A percentile compares a stretch with the other conserved stretches of the same genome.
Conservation (phyloP, 1,140 invertebrate species). For the Drosophila busckii region DNA sequence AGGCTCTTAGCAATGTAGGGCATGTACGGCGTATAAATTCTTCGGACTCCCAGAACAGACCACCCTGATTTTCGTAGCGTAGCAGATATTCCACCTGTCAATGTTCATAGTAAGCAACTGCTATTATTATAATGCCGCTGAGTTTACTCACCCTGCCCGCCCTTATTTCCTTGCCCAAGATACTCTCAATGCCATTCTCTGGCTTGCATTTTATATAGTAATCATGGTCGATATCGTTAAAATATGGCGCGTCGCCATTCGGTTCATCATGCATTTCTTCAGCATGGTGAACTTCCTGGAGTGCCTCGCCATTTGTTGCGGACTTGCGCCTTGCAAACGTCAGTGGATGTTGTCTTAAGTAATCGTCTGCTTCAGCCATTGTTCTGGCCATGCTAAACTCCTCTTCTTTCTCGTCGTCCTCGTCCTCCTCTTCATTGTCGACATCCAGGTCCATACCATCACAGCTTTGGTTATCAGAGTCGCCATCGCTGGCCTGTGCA, state of each 20-base stretch:
- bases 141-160: slow-evolving; percentile 48
- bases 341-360: slow-evolving; percentile 67
- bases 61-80: slow-evolving; percentile 58
- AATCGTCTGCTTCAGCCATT: slow-evolving; percentile 69
- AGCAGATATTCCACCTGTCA: slow-evolving; percentile 61
- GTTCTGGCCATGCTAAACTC: slow-evolving; percentile 60
- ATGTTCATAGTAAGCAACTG: neutral
- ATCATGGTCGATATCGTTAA: slow-evolving; percentile 43
- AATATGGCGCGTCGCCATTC: too few species aligned
- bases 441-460: slow-evolving; percentile 58
- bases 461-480: slow-evolving; percentile 28
- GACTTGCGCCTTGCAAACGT: slow-evolving; percentile 55
- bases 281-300: slow-evolving; percentile 1
- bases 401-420: slow-evolving; percentile 52
- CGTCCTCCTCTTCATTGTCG: slow-evolving; percentile 14
- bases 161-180: slow-evolving; percentile 67
- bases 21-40: slow-evolving; percentile 53
- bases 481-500: slow-evolving; percentile 17
- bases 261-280: slow-evolving; percentile 11
- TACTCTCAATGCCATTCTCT: slow-evolving; percentile 63
- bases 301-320: slow-evolving; percentile 51
- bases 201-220: slow-evolving; percentile 49
- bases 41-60: slow-evolving; percentile 62
- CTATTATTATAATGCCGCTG: neutral
- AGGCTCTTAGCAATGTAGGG: slow-evolving; percentile 53